Conservation (phyloP, 1,140 invertebrate species). For the Zaprionus taronus region DNA sequence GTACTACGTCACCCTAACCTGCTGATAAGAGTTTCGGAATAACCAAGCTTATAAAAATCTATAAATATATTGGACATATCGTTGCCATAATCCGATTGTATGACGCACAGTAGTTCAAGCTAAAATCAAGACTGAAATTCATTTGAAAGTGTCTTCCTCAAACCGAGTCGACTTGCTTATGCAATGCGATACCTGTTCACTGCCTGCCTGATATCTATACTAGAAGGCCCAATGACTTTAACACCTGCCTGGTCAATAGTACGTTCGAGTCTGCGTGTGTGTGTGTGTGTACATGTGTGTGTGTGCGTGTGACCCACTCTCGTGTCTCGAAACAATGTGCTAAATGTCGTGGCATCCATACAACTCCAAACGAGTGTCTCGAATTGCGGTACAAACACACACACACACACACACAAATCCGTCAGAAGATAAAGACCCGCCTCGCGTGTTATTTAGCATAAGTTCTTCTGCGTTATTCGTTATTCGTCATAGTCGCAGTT, state of each 20-base stretch:
- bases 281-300: background rate
- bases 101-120: too few species aligned
- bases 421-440: conserved; percentile 45
- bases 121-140: background rate
- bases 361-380: conserved; percentile 53
- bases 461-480: conserved; percentile 41
- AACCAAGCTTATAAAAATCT: background rate
- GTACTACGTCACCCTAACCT: background rate
- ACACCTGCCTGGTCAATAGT: conserved; percentile 12
- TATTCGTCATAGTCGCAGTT: conserved; percentile 58
- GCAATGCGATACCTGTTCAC: background rate
- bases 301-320: conserved; percentile 30
- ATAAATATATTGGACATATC: background rate
- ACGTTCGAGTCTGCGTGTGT: background rate
- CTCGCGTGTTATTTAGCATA: conserved; percentile 60
- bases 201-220: background rate
- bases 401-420: background rate
- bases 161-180: background rate
- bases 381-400: conserved; percentile 37
- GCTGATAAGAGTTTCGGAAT: background rate
- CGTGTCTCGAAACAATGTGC: conserved; percentile 10
- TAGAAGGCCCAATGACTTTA: conserved; percentile 13
- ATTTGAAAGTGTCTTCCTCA: background rate
- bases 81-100: background rate
- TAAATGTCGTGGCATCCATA: conserved; percentile 19